A percentile compares a stretch with the other conserved stretches of the same genome.
Evolutionary conservation across 2,113 vertebrate genomes (phyloP).

Genomic region (Rhagologus leucostigma): DNA sequence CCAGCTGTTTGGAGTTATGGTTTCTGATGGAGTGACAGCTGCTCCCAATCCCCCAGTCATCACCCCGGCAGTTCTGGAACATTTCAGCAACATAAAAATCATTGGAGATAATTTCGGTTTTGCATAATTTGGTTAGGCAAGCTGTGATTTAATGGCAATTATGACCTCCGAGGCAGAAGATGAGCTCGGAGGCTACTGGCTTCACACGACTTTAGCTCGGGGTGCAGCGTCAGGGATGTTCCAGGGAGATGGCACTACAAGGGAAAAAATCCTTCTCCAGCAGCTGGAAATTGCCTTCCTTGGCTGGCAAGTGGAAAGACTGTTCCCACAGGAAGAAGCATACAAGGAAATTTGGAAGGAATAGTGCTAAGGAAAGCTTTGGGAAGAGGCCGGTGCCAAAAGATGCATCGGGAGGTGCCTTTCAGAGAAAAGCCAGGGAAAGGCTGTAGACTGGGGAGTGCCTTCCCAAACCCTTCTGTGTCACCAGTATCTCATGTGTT

Average conservation of each 20-base stretch:
- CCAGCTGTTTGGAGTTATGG: constrained; percentile 79
- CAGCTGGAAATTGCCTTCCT: constrained; percentile 28
- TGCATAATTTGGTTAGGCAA: constrained; percentile 75
- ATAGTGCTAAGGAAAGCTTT: neutral
- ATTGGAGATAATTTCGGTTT: constrained; percentile 71
- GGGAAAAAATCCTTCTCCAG: neutral
- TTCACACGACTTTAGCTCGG: neutral
- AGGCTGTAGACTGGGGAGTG: neutral
- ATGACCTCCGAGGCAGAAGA: constrained; percentile 59
- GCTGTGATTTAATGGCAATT: constrained; percentile 72
- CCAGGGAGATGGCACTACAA: neutral
- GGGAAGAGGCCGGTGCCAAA: neutral
- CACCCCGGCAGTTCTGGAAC: constrained; percentile 69
- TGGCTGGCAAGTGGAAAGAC: neutral
- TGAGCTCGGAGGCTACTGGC: constrained; percentile 41
- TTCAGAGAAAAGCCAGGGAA: neutral
- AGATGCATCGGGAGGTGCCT: neutral
- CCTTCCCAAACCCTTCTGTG: neutral
- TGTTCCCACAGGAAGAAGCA: neutral
- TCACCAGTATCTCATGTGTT: neutral
- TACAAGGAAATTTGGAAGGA: constrained; percentile 22
- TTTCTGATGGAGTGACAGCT: constrained; percentile 78
- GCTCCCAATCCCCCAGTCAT: constrained; percentile 73
- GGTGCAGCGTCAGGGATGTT: neutral
- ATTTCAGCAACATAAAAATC: constrained; percentile 78